Percentiles rank a stretch among this genome's conserved stretches.
Conservation (phyloP, 2,113 vertebrate genomes). For the Okapia johnstoni region DNA sequence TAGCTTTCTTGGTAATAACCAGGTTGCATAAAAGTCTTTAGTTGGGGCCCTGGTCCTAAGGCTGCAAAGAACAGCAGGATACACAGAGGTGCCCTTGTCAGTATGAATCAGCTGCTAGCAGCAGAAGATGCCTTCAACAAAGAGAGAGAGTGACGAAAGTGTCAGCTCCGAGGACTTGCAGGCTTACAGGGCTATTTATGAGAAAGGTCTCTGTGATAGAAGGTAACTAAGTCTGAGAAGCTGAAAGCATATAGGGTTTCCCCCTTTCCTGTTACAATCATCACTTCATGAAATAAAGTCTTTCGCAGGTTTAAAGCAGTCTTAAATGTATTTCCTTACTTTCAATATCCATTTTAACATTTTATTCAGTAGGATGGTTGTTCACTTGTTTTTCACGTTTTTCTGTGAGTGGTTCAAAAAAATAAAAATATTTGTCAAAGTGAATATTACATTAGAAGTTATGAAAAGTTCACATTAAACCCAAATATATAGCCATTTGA, state of each 20-base stretch:
- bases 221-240: neutral
- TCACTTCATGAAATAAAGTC: neutral
- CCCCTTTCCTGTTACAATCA: neutral
- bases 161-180: neutral
- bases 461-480: neutral
- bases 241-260: neutral
- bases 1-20: neutral
- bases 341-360: neutral
- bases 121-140: neutral
- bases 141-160: neutral
- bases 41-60: accelerated
- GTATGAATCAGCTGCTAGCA: neutral
- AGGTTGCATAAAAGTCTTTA: neutral
- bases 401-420: neutral
- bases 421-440: neutral
- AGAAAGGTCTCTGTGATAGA: neutral
- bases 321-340: neutral
- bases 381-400: neutral
- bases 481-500: neutral
- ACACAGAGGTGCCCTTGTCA: neutral
- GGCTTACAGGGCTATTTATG: neutral
- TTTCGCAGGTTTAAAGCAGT: neutral
- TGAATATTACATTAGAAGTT: neutral
- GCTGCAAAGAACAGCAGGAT: neutral
- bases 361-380: neutral